phyloP scores from a whole-genome alignment of 2,888 invertebrate species.

The Idaea aversata region DNA sequence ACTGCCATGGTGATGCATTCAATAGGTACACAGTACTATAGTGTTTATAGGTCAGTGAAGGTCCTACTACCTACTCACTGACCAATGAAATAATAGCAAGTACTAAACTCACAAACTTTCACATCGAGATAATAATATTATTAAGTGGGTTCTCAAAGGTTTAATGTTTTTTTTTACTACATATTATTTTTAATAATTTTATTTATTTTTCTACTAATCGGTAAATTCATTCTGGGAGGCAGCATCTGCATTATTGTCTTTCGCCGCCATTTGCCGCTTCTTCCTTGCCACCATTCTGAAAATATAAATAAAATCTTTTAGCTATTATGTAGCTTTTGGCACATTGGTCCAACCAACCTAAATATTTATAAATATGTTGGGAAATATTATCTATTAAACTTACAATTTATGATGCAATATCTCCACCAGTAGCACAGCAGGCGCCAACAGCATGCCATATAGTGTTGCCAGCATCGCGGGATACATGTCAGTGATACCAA shows the following conservation, averaged over 20 bases:
- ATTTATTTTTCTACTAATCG: conserved; percentile 7
- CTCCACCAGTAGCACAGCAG: conserved; percentile 61
- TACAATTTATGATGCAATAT: conserved; percentile 56
- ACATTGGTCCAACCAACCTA: too few relatives aligned
- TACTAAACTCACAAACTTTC: too few relatives aligned
- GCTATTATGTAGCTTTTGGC: too few relatives aligned
- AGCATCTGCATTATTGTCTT: conserved; percentile 7
- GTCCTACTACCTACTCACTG: too few relatives aligned
- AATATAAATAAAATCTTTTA: conserved; percentile 4
- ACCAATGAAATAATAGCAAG: too few relatives aligned
- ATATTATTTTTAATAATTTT: background rate
- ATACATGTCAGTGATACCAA: conserved; percentile 79
- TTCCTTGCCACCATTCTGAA: conserved; percentile 25
- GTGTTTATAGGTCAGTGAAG: too few relatives aligned
- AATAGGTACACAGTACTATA: too few relatives aligned
- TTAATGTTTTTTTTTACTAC: too few relatives aligned
- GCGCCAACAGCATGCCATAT: conserved; percentile 66
- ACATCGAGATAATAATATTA: too few relatives aligned
- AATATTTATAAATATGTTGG: background rate
- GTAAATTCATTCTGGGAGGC: conserved; percentile 8
- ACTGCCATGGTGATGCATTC: too few relatives aligned
- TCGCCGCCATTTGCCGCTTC: conserved; percentile 10
- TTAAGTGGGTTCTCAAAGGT: too few relatives aligned
- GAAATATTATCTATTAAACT: conserved; percentile 30
- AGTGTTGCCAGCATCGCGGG: conserved; percentile 75